Evolutionary conservation across 2,797 vertebrate genomes (phyloP), one percentile per base, ranked within the genome.

Genomic region (Leucoraja ocellata): DNA sequence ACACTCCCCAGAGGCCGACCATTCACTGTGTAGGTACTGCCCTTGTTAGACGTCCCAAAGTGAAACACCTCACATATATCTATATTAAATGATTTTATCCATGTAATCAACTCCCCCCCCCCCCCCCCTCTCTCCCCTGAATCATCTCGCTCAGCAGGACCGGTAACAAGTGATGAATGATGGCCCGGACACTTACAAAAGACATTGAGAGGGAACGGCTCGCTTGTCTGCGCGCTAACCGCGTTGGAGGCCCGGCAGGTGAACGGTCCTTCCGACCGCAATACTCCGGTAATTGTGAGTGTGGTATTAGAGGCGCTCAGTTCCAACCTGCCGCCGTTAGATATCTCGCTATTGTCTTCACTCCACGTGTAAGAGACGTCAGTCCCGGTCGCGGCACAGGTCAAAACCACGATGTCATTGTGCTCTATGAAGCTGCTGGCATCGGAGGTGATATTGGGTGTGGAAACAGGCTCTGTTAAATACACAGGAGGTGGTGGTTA

Each of bases 261-360:
- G 91, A 94, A 95, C 92, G 94, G 94, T 36, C 84, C 84, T 77
- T 94, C 94, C 23, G 88, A 84, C 73, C 94, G 93, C 23, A 83
- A 93, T 84, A 94, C 68, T 63, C 0, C 54, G 36, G 91, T 0
- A 91, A 95, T 14, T 58, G 39, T 95, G 63, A 95, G 94, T 7
- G 6, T 94, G 73, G 71, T 93, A 76, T 93, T 94, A 93, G 79
- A 39, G 4, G 0, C 0, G 1, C 93, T 94, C 5, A 94, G 77
- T 18, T 61, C 0, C 7, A 93, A 84, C 23, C 65, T 94, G 54
- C 21, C 0, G 32, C 4, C 79, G 54, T 2, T 14, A 0, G 0
- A 63, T 58, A 94, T 73, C 13, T 61, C 4, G 1, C 93, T 65
- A 93, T 46, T 68, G 0, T 93, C 93, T 93, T 86, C 80, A 91